Evolutionary conservation across 2,888 invertebrate species (phyloP).

Genomic region (Caenorhabditis sinica): DNA sequence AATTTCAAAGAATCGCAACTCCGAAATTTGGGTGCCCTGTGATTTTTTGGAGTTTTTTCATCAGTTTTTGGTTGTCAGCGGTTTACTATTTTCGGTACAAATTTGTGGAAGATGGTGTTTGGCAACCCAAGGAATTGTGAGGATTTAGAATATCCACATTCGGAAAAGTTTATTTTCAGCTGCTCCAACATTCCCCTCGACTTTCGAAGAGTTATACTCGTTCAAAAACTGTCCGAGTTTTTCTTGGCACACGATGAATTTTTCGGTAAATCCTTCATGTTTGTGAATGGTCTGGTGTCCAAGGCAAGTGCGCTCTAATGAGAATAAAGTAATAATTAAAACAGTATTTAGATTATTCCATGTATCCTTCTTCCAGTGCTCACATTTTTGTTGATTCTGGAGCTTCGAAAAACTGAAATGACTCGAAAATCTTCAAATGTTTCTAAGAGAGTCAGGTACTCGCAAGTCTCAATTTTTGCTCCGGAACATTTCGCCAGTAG

Average conservation of each 20-base stretch:
- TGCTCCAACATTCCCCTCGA: not conserved
- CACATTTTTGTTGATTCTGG: conserved; percentile 1
- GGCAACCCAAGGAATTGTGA: not conserved
- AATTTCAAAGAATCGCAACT: not conserved
- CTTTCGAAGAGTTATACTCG: not conserved
- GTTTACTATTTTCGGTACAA: not conserved
- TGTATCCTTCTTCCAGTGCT: conserved; percentile 13
- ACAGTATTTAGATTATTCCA: conserved; percentile 28
- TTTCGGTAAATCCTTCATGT: not conserved
- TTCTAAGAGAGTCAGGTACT: not conserved
- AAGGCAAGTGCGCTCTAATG: not conserved
- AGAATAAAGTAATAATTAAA: not conserved
- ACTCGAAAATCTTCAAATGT: not conserved
- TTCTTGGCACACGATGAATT: not conserved
- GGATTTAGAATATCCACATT: not conserved
- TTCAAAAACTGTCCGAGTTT: not conserved
- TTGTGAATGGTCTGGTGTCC: not conserved
- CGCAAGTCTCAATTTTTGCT: too few species aligned
- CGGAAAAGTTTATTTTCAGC: not conserved
- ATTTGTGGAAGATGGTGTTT: not conserved
- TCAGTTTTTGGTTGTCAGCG: not conserved
- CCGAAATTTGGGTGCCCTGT: not conserved
- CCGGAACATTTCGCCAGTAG: too few species aligned
- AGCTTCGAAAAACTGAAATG: not conserved
- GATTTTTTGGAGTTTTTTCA: not conserved